Evolutionary conservation across 2,888 invertebrate species (phyloP).

Genomic region (Amblyjoppa proteus): DNA sequence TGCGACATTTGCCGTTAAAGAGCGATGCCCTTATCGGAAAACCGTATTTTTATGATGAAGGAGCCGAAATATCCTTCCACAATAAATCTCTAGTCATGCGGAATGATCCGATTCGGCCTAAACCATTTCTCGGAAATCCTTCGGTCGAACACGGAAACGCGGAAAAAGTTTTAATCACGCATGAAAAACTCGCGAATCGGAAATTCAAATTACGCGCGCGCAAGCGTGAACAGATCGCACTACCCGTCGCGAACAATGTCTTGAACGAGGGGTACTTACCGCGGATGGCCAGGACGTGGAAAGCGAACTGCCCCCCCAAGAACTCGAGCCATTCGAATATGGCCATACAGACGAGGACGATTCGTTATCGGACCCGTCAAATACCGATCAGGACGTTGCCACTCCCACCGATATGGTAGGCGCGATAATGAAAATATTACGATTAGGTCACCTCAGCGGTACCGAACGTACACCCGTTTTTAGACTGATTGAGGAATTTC

Average conservation of each 20-base stretch:
- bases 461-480: constrained; percentile 31
- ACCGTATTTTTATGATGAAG: neutral
- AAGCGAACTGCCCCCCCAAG: neutral
- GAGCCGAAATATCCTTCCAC: constrained; percentile 9
- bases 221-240: neutral
- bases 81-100: neutral
- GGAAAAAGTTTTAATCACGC: neutral
- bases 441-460: constrained; percentile 44
- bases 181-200: neutral
- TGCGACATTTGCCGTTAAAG: neutral
- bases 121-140: neutral
- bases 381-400: neutral
- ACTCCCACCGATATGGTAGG: neutral
- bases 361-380: neutral
- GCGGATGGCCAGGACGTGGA: neutral
- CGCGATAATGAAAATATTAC: neutral
- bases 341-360: neutral
- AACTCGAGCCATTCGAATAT: neutral
- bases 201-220: constrained; percentile 27
- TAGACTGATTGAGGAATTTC: constrained; percentile 7
- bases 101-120: neutral
- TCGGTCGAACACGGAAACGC: neutral
- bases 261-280: constrained; percentile 8
- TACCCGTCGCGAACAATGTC: neutral
- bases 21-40: neutral